phyloP scores from a whole-genome alignment of 2,113 vertebrate species.

The Spheniscus mendiculus region DNA sequence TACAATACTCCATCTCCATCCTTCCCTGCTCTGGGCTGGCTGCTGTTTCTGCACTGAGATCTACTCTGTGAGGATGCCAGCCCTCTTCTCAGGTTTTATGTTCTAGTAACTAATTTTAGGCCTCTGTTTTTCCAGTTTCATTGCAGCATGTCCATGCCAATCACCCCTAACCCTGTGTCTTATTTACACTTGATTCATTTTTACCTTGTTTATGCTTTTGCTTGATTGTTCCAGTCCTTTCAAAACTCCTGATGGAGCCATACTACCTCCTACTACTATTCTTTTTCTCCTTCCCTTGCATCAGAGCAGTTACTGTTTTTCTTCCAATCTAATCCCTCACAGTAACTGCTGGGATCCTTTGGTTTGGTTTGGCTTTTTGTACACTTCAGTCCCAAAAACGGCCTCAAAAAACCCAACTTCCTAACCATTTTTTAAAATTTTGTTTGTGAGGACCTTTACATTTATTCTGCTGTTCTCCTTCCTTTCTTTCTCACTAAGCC shows the following conservation, averaged over 20 bases:
- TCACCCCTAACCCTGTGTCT: neutral
- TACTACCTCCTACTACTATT: neutral
- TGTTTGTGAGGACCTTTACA: neutral
- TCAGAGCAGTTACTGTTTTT: neutral
- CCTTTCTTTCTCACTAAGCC: neutral
- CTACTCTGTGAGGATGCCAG: neutral
- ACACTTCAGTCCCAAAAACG: accelerated
- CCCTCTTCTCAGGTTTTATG: neutral
- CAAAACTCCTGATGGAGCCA: neutral
- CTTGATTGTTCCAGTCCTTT: neutral
- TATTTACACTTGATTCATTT: neutral
- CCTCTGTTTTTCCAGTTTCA: neutral
- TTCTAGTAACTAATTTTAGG: neutral
- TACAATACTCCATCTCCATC: neutral
- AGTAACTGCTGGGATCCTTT: neutral
- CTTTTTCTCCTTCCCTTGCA: neutral
- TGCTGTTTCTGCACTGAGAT: neutral
- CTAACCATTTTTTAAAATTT: neutral
- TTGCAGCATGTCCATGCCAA: neutral
- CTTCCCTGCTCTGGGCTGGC: neutral
- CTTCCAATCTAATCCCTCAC: neutral
- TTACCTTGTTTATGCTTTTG: neutral
- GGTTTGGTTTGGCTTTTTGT: neutral
- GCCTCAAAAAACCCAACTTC: neutral
- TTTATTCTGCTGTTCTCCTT: neutral